Evolutionary conservation across 1,140 invertebrate genomes (phyloP).

Genomic region (Oryctes rhinoceros): DNA sequence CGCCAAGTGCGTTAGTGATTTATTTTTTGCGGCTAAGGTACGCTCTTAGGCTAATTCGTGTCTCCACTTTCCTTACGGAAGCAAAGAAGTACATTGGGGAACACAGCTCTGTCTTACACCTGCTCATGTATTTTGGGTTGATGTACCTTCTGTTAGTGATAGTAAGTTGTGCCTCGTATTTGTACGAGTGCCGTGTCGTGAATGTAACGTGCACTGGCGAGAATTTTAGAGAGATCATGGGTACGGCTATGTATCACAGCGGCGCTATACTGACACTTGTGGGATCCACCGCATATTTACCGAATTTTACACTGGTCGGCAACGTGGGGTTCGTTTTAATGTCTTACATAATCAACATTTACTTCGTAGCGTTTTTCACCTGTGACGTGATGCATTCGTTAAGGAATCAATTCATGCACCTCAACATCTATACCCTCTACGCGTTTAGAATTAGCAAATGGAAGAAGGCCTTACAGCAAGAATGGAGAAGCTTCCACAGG

Average conservation of each 20-base stretch:
- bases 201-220: neutral
- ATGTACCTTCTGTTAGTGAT: neutral
- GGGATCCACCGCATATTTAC: neutral
- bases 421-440: neutral
- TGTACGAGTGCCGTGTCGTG: neutral
- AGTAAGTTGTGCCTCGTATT: neutral
- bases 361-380: conserved; percentile 2
- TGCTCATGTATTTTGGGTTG: neutral
- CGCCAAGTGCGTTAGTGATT: neutral
- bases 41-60: conserved; percentile 14
- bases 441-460: neutral
- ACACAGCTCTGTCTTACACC: conserved; percentile 22
- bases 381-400: conserved; percentile 13
- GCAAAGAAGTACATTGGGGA: conserved; percentile 16
- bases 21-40: conserved; percentile 33
- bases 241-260: neutral
- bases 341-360: conserved; percentile 18
- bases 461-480: neutral
- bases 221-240: neutral
- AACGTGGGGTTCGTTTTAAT: neutral
- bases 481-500: conserved; percentile 32
- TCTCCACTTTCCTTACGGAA: neutral
- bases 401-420: neutral
- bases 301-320: neutral
- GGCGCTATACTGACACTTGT: conserved; percentile 6